A percentile compares a stretch with the other conserved stretches of the same genome.
These are phyloP conservation scores for Acanthis flammea DNA, from an alignment of 2,797 vertebrate species.

Conservation along the genomic window DNA sequence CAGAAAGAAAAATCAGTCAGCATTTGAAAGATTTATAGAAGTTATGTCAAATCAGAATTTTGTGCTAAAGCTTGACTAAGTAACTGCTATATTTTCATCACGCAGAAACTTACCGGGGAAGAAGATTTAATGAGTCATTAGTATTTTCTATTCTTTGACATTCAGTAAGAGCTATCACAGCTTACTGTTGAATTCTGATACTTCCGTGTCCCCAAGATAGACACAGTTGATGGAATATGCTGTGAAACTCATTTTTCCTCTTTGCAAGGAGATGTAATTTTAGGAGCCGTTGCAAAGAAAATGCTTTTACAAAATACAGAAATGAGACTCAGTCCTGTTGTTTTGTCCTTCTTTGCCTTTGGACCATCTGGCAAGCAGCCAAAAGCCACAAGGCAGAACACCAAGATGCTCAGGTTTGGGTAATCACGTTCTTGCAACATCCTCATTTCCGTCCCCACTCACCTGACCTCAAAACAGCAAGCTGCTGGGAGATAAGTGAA, in stretches of 20 bases:
- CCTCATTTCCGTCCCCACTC: not conserved
- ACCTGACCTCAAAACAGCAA: not conserved
- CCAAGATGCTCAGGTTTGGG: not conserved
- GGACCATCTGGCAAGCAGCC: not conserved
- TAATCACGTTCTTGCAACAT: not conserved
- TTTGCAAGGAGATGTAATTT: conserved; percentile 6
- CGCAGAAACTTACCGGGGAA: not conserved
- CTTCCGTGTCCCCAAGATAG: not conserved
- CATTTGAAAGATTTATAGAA: not conserved
- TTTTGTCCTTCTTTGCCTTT: conserved; percentile 34
- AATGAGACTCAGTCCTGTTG: not conserved
- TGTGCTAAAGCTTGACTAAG: not conserved
- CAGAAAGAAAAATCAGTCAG: not conserved
- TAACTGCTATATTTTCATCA: not conserved
- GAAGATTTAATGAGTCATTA: conserved; percentile 1
- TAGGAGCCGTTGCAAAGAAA: conserved; percentile 6
- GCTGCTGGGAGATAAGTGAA: not conserved
- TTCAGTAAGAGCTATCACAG: not conserved
- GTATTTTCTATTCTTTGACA: not conserved
- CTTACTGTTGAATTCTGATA: not conserved
- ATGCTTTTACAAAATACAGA: not conserved
- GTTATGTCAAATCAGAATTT: not conserved
- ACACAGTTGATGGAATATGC: not conserved
- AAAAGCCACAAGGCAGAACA: conserved; percentile 11
- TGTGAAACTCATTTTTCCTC: not conserved